phyloP scores from a whole-genome alignment of 2,888 invertebrate species.

The Scelioninae gen. 2 region DNA sequence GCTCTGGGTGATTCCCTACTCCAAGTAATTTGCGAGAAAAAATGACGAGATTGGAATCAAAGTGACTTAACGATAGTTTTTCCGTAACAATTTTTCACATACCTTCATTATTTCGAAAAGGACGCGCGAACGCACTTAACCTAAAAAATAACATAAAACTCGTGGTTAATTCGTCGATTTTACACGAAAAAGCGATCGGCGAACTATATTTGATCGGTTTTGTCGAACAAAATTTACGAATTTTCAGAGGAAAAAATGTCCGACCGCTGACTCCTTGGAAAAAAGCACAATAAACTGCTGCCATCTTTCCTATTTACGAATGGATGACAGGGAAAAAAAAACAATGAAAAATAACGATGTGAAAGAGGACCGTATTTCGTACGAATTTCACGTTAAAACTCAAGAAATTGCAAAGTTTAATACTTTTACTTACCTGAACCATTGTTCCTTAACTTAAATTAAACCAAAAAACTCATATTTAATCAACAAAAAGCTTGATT shows the following conservation, averaged over 20 bases:
- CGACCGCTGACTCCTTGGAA: conserved; percentile 69
- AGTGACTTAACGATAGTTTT: conserved; percentile 59
- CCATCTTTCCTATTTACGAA: conserved; percentile 76
- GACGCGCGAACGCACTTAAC: conserved; percentile 61
- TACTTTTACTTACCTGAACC: conserved; percentile 73
- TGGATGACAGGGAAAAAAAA: conserved; percentile 74
- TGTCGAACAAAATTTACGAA: conserved; percentile 52
- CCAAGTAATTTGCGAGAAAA: conserved; percentile 41
- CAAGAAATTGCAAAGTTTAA: conserved; percentile 59
- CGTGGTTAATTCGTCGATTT: conserved; percentile 51
- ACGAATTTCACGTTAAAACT: conserved; percentile 49
- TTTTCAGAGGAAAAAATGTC: conserved; percentile 71
- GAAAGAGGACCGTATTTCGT: conserved; percentile 49
- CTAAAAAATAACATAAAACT: conserved; percentile 60
- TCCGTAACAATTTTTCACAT: conserved; percentile 59
- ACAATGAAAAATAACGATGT: conserved; percentile 72
- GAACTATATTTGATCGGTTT: conserved; percentile 42
- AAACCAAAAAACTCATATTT: conserved; percentile 74
- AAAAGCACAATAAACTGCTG: conserved; percentile 75
- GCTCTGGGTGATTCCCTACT: no score
- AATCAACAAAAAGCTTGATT: conserved; percentile 74
- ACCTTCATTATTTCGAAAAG: conserved; percentile 62
- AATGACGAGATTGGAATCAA: conserved; percentile 50
- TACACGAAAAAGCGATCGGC: conserved; percentile 39
- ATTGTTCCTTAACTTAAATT: conserved; percentile 73